phyloP scores from a whole-genome alignment of 2,797 vertebrate genomes.

The Sarcoramphus papa region DNA sequence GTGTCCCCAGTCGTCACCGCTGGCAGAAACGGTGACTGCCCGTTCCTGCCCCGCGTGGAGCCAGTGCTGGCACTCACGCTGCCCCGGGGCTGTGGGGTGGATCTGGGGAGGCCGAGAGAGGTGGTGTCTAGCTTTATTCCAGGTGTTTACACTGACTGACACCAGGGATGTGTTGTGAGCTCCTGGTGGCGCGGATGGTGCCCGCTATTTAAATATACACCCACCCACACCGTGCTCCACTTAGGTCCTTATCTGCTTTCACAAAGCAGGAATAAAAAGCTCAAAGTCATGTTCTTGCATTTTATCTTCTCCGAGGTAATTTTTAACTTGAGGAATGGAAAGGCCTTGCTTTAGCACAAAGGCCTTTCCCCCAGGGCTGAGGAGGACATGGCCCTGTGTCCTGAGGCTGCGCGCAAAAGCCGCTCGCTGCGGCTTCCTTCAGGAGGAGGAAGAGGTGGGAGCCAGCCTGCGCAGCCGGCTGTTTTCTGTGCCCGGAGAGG shows the following conservation, averaged over 20 bases:
- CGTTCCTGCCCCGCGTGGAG: accelerated
- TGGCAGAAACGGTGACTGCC: not conserved
- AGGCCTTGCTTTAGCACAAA: no score
- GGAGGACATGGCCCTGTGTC: not conserved
- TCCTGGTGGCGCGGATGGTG: accelerated
- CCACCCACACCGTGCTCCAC: not conserved
- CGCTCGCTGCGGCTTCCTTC: accelerated
- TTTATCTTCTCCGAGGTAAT: not conserved
- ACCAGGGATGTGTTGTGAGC: not conserved
- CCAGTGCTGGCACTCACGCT: accelerated
- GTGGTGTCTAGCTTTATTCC: not conserved
- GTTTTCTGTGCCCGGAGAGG: not conserved
- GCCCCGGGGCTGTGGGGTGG: accelerated
- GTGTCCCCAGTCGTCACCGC: accelerated
- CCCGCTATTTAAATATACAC: not conserved
- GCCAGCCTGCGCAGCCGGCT: not conserved
- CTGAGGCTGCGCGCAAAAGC: accelerated
- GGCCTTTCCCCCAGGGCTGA: not conserved
- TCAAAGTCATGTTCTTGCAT: not conserved
- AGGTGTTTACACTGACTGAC: no score
- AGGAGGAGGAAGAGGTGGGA: not conserved
- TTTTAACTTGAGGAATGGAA: not conserved
- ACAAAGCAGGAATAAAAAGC: not conserved
- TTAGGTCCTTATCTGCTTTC: not conserved
- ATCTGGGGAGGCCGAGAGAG: not conserved